Base-by-base conservation (phyloP, 2,113 vertebrate genomes). In the Myxocyprinus asiaticus region DNA sequence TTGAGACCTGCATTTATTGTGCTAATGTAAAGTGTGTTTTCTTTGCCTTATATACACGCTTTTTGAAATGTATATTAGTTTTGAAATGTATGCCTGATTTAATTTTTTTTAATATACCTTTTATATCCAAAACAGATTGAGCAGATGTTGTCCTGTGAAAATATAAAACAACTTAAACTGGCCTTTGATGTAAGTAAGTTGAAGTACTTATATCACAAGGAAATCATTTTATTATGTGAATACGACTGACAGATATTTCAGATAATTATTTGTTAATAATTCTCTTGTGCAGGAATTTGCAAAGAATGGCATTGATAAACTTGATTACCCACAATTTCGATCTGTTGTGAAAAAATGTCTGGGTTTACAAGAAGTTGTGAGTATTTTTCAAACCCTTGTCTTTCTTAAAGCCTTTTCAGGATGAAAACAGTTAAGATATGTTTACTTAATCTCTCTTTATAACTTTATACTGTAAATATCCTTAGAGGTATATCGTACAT, bases 101-200 rank as follows among this genome's bases (percentile, higher is more conserved):
- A 4, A 6, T 47, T 56, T 81, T 9, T 50, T 5, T 72, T 44
- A 22, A 66, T 22, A 33, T 33, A 33, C 22, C 47, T 64, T n/a
- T 17, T 77, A 48, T 84, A 6, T 81, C 86, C 84, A 48, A 14
- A 14, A 74, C 80, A 94, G 90, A 85, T 82, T 12, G 89, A 94
- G 82, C 87, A 94, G 44, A 88, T 87, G 44, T 80, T 90, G 11
- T 92, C 90, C 15, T 87, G 92, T 14, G 80, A 92, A 85, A 87
- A 87, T 76, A 89, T 95, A 14, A 83, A 87, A 53, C 90, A 88
- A 15, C 67, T 94, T 64, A 91, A 91, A 69, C 68, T 67, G 84
- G 84, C 89, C 10, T 95, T 95, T 92, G 91, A 94, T 91, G 90
- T 93, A 81, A 33, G 65, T 61, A 43, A 22, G 22, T 33, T 33